A percentile compares a stretch with the other conserved stretches of the same genome.
phyloP scores from a whole-genome alignment of 53 echinoderm and acorn worm genomes.

The Stichopus horrens region DNA sequence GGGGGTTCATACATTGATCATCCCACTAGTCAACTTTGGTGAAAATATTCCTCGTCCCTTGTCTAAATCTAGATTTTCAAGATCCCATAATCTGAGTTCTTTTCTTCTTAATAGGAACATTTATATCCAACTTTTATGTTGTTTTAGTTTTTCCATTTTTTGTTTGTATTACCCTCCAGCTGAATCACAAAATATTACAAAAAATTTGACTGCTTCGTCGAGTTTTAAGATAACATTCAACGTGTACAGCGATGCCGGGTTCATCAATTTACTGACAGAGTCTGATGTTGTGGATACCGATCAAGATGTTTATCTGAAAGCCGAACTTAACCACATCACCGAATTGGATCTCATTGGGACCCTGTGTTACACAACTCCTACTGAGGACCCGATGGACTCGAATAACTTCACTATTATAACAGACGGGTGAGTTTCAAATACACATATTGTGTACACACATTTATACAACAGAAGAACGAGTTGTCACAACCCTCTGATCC shows the following conservation, averaged over 20 bases:
- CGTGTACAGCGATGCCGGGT: not conserved
- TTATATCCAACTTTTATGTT: too few species aligned
- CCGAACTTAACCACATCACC: slow-evolving; percentile 3
- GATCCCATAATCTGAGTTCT: too few species aligned
- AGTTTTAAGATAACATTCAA: not conserved
- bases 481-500: too few species aligned
- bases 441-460: too few species aligned
- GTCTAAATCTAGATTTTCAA: too few species aligned
- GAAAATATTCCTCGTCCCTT: too few species aligned
- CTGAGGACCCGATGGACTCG: not conserved
- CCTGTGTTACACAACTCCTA: slow-evolving; percentile 2
- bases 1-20: too few species aligned
- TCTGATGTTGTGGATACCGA: not conserved
- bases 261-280: not conserved
- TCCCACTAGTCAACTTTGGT: too few species aligned
- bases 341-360: not conserved
- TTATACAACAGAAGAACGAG: too few species aligned
- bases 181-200: slow-evolving; percentile 6
- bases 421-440: slow-evolving; percentile 4
- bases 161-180: not conserved
- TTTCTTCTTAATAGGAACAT: too few species aligned
- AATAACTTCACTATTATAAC: not conserved
- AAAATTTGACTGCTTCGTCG: slow-evolving; percentile 2
- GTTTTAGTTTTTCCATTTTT: not conserved
- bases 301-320: slow-evolving; percentile 4